Evolutionary conservation across 2,888 invertebrate genomes (phyloP), one percentile per base, ranked within the genome.

Genomic region (Gymnocheta viridis): DNA sequence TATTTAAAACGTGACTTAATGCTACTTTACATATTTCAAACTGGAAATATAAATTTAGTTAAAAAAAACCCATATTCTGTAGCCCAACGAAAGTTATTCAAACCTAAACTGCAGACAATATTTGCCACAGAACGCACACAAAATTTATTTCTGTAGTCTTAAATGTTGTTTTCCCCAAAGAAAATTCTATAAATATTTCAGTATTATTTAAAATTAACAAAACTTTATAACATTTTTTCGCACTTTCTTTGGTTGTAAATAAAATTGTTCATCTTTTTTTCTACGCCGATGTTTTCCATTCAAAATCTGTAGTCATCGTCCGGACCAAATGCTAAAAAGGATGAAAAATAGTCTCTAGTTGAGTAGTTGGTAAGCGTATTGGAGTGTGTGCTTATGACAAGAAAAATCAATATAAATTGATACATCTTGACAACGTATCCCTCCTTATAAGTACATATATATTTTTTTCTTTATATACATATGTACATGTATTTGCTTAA

Each of bases 331-430:
- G 29, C 32, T 10, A n/a, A 41, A 38, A 32, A 17, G 17, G 9
- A 29, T 56, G 29, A 29, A 29, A 14, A 27, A 2, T 12, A 22
- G 5, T 2, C n/a, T n/a, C n/a, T 14, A 14, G 27, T 27, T n/a
- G 27, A 19, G 19, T 7, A 17, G 19, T 47, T 19, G 17, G 47
- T 47, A 7, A 1, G 14, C 17, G 17, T 66, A 0, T 29, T 2
- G 12, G 19, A 2, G 7, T 44, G n/a, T 72, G n/a, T 35, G 14
- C 17, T 29, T 19, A 19, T 32, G 32, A 3, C 49, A 49, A 73
- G 62, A 73, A 73, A 73, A 73, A 73, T 73, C 73, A 51, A 73
- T 73, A 73, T 19, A 51, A 73, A 73, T 62, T 73, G 38, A 62
- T 47, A 62, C 62, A 51, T 51, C 38, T 29, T 49, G 49, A 12